Percentiles rank a stretch among this genome's conserved stretches.
phyloP scores from a whole-genome alignment of 2,888 invertebrate species.

The Lymantria dispar region DNA sequence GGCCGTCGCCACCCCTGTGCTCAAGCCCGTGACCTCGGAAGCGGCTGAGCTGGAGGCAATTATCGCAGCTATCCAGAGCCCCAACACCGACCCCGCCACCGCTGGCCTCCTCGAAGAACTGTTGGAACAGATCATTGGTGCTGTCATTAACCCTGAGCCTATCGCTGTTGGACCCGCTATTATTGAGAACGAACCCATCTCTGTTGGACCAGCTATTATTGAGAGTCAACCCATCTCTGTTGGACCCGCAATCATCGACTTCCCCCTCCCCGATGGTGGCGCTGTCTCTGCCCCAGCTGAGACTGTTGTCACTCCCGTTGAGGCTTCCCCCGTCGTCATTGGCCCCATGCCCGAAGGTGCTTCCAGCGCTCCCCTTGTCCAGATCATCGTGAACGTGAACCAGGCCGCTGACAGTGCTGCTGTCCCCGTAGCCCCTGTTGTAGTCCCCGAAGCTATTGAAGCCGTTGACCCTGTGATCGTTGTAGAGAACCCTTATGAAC shows the following conservation, averaged over 20 bases:
- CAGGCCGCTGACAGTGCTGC: constrained; percentile 11
- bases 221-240: constrained; percentile 20
- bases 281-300: constrained; percentile 6
- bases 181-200: constrained; percentile 16
- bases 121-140: constrained; percentile 25
- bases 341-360: constrained; percentile 8
- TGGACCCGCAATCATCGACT: constrained; percentile 34
- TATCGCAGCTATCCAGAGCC: constrained; percentile 53
- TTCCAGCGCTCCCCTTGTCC: constrained; percentile 26
- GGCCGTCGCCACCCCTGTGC: constrained; percentile 38
- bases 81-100: constrained; percentile 55
- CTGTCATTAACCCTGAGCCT: not conserved
- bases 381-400: constrained; percentile 36
- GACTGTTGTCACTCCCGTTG: not conserved
- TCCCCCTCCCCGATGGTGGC: constrained; percentile 22
- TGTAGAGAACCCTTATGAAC: constrained; percentile 6
- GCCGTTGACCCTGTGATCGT: constrained; percentile 34
- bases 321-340: constrained; percentile 3
- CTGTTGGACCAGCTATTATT: constrained; percentile 31
- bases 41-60: constrained; percentile 39
- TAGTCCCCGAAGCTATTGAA: constrained; percentile 12
- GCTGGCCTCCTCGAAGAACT: constrained; percentile 44
- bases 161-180: constrained; percentile 3
- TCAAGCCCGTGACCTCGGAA: constrained; percentile 29
- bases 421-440: constrained; percentile 13